Percentiles rank a stretch among this genome's conserved stretches.
phyloP scores from a whole-genome alignment of 2,113 vertebrate genomes.

The Sminthopsis crassicaudata region DNA sequence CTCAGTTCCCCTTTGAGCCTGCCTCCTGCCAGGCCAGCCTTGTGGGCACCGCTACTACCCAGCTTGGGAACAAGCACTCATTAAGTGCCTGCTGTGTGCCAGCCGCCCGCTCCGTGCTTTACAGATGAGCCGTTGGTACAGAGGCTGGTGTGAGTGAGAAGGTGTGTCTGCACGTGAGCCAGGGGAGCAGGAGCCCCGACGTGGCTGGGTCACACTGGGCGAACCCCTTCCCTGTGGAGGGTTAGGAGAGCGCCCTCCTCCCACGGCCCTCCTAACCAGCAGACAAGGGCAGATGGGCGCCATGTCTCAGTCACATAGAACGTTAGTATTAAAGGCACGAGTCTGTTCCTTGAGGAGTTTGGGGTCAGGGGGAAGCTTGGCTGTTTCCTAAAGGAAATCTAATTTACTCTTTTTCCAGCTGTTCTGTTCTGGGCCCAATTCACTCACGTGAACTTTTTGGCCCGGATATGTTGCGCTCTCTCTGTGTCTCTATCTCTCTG shows the following conservation, averaged over 20 bases:
- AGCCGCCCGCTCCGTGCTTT: too few species aligned
- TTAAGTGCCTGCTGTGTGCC: not conserved
- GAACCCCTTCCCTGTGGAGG: too few species aligned
- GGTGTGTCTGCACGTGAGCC: too few species aligned
- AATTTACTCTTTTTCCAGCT: not conserved
- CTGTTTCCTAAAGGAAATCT: not conserved
- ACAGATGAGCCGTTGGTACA: too few species aligned
- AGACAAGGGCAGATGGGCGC: not conserved
- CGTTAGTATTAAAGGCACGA: not conserved
- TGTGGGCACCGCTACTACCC: too few species aligned
- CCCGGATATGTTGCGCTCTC: not conserved
- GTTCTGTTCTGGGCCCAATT: not conserved
- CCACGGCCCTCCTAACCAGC: too few species aligned
- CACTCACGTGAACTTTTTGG: not conserved
- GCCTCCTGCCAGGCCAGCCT: not conserved
- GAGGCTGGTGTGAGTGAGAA: too few species aligned
- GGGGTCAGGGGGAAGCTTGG: not conserved
- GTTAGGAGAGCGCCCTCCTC: too few species aligned
- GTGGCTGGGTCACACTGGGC: too few species aligned
- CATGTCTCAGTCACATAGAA: not conserved
- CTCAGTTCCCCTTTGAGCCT: not conserved
- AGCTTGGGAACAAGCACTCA: too few species aligned
- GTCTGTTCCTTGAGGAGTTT: not conserved
- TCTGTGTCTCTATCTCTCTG: too few species aligned
- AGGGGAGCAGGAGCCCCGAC: too few species aligned